Conservation (phyloP, 2,797 vertebrate genomes). For the Sarcoramphus papa region DNA sequence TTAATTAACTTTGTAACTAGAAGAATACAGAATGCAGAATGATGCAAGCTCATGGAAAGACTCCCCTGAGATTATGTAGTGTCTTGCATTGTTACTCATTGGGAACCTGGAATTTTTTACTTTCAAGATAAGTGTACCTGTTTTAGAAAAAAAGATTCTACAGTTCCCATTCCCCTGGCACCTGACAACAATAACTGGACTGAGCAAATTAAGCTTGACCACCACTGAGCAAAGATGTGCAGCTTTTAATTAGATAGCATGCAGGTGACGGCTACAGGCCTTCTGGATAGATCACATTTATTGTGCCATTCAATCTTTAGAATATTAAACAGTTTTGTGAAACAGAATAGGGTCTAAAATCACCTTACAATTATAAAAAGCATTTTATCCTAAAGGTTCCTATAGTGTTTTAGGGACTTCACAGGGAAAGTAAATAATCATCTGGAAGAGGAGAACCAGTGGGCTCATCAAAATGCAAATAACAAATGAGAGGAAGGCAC, state of each 20-base stretch:
- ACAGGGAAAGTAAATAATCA: background rate
- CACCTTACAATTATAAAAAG: background rate
- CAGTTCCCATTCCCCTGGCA: background rate
- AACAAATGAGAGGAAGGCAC: conserved; percentile 17
- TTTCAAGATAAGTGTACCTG: background rate
- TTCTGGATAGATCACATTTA: background rate
- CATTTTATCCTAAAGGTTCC: background rate
- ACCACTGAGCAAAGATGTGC: background rate
- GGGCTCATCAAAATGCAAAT: conserved; percentile 35
- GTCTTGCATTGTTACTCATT: background rate
- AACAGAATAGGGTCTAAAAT: background rate
- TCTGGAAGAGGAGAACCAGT: background rate
- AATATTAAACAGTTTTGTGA: background rate
- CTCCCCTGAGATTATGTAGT: background rate
- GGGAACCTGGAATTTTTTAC: background rate
- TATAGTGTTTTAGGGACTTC: background rate
- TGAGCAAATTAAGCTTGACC: background rate
- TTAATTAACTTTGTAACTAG: background rate
- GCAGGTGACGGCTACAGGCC: background rate
- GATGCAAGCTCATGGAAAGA: background rate
- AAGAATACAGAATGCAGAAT: background rate
- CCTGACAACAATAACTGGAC: background rate
- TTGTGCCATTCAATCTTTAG: background rate
- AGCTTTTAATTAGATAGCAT: background rate
- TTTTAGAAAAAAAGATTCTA: background rate